phyloP scores from a whole-genome alignment of 1,140 invertebrate species.

The Pentalonia nigronervosa region DNA sequence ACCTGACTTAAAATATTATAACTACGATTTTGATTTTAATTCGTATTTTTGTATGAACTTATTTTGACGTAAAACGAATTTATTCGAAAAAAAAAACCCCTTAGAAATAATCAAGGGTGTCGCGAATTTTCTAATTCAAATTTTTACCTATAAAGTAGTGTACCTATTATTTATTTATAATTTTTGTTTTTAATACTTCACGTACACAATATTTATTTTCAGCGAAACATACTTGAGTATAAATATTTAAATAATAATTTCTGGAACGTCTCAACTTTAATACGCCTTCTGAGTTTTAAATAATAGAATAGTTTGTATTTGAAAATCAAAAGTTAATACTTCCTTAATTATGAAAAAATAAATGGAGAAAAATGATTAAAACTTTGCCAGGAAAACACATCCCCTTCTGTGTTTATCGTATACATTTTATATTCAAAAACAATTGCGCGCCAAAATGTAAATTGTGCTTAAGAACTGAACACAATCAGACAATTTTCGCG shows the following conservation, averaged over 20 bases:
- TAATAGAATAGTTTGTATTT: constrained; percentile 2
- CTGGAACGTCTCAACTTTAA: neutral
- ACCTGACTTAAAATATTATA: neutral
- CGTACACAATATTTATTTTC: neutral
- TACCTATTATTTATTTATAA: constrained; percentile 1
- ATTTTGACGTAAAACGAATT: neutral
- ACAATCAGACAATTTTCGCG: neutral
- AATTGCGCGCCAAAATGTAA: neutral
- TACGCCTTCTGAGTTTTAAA: neutral
- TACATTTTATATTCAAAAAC: neutral
- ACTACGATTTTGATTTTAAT: neutral
- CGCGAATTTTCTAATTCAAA: neutral
- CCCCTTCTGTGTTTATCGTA: neutral
- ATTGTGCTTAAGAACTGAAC: neutral
- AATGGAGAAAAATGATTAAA: neutral
- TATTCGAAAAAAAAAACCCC: no score
- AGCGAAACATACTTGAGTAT: neutral
- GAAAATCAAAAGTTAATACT: neutral
- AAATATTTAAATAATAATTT: constrained; percentile 15
- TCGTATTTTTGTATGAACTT: neutral
- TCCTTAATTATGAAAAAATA: neutral
- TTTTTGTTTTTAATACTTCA: neutral
- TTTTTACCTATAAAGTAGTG: neutral
- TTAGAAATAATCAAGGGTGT: neutral
- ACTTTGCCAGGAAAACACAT: neutral